Percentiles rank a stretch among this genome's conserved stretches.
Evolutionary conservation across 2,888 invertebrate species (phyloP).

Genomic region (Pterobdella sp.): DNA sequence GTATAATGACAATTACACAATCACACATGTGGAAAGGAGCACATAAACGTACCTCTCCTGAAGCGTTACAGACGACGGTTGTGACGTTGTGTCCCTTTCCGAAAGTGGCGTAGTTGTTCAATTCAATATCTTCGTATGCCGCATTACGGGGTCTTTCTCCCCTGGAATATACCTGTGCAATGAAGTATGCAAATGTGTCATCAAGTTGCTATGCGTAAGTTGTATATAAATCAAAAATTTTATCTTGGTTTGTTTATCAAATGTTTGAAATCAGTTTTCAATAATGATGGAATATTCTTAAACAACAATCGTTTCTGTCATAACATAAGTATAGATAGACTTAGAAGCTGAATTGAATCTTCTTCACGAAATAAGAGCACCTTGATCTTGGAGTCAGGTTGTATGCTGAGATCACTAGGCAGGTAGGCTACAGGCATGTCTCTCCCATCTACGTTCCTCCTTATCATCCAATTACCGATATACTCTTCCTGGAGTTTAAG

Average conservation of each 20-base stretch:
- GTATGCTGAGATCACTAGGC: constrained; percentile 22
- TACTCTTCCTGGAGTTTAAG: constrained; percentile 29
- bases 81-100: constrained; percentile 53
- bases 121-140: constrained; percentile 26
- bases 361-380: not conserved
- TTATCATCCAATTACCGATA: constrained; percentile 31
- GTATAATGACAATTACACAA: not conserved
- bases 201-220: too few species aligned
- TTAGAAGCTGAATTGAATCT: not conserved
- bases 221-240: too few species aligned
- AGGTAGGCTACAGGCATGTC: constrained; percentile 26
- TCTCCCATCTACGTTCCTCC: constrained; percentile 30
- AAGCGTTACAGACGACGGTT: constrained; percentile 52
- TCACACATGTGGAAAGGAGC: not conserved
- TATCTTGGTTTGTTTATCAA: too few species aligned
- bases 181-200: too few species aligned
- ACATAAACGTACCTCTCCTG: constrained; percentile 48
- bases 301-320: too few species aligned
- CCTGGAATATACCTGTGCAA: constrained; percentile 25
- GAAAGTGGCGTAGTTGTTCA: constrained; percentile 39
- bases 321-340: not conserved
- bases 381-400: constrained; percentile 28
- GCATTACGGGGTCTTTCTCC: constrained; percentile 1
- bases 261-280: too few species aligned
- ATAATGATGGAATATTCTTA: too few species aligned